phyloP scores from a whole-genome alignment of 2,888 invertebrate genomes.

The Pardosa pseudoannulata region DNA sequence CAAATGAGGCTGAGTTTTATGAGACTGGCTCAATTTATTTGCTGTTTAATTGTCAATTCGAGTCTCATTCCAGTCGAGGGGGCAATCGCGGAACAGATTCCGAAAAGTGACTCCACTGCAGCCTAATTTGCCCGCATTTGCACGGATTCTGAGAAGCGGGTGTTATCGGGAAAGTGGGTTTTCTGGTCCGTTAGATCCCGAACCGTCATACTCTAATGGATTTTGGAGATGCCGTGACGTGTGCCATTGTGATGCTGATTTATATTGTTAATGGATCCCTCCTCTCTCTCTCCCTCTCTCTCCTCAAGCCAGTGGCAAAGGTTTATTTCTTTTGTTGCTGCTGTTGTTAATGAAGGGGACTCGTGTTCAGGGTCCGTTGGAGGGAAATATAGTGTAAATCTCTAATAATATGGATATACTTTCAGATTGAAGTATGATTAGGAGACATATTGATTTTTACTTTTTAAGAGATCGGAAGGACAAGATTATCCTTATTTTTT shows the following conservation, averaged over 20 bases:
- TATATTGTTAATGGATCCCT: neutral
- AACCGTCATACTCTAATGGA: neutral
- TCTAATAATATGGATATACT: too few relatives aligned
- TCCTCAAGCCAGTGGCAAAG: too few relatives aligned
- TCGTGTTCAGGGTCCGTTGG: too few relatives aligned
- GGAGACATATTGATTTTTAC: too few relatives aligned
- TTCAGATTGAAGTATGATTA: too few relatives aligned
- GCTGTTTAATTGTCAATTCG: neutral
- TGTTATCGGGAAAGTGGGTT: conserved; percentile 1
- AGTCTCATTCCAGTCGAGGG: neutral
- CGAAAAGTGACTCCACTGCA: neutral
- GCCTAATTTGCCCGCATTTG: neutral
- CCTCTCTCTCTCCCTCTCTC: too few relatives aligned
- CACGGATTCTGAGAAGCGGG: neutral
- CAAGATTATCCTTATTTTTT: too few relatives aligned
- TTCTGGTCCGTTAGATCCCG: neutral
- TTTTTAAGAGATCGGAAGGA: too few relatives aligned
- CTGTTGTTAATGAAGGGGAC: too few relatives aligned
- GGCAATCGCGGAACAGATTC: neutral
- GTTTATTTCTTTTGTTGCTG: too few relatives aligned
- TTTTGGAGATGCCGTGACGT: neutral
- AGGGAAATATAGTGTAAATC: too few relatives aligned
- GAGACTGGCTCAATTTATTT: neutral
- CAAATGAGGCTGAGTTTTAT: too few relatives aligned
- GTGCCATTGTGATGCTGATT: neutral